These are phyloP conservation scores for Nannoperca obscura DNA, from an alignment of 2,797 vertebrate species.

Conservation along the genomic window DNA sequence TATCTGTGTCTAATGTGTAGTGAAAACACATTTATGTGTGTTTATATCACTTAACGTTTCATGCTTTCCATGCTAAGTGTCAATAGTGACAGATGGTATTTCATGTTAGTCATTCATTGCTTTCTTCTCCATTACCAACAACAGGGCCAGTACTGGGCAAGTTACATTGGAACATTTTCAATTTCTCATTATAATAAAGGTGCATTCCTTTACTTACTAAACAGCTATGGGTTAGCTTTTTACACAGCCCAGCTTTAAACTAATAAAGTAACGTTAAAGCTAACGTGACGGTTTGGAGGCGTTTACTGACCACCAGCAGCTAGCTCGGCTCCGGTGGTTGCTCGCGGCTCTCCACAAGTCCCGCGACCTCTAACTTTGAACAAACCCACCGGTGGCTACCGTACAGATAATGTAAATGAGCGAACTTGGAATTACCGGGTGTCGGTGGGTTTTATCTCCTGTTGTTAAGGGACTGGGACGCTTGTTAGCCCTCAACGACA, in stretches of 20 bases:
- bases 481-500: too few species aligned
- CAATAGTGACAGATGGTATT: not conserved
- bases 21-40: not conserved
- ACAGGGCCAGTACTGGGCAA: not conserved
- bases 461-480: too few species aligned
- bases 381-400: not conserved
- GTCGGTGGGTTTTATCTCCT: too few species aligned
- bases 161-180: too few species aligned
- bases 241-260: too few species aligned
- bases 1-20: not conserved
- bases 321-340: not conserved
- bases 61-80: not conserved
- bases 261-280: too few species aligned
- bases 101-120: not conserved
- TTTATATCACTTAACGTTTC: not conserved
- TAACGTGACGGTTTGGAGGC: not conserved
- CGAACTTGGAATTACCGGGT: too few species aligned
- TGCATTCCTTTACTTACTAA: too few species aligned
- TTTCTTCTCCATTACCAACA: not conserved
- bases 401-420: not conserved
- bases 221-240: not conserved
- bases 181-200: too few species aligned
- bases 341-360: not conserved
- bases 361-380: not conserved
- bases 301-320: not conserved